phyloP scores from a whole-genome alignment of 2,888 invertebrate genomes.

The Exephanes ischioxanthus region DNA sequence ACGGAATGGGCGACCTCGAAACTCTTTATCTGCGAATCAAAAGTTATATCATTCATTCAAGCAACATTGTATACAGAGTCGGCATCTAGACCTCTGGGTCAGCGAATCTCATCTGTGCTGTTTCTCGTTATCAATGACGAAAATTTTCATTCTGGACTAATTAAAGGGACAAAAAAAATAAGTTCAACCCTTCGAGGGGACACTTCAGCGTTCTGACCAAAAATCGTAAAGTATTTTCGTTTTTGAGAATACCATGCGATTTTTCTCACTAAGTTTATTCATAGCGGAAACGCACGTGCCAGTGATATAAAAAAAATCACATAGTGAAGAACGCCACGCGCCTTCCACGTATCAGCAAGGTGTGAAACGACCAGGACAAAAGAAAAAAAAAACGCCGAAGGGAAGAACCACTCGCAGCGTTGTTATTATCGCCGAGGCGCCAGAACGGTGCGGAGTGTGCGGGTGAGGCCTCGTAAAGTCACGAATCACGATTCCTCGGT shows the following conservation, averaged over 20 bases:
- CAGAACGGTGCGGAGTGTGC: constrained; percentile 43
- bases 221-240: too few relatives aligned
- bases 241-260: background rate
- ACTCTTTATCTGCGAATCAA: background rate
- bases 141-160: background rate
- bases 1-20: background rate
- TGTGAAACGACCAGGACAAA: background rate
- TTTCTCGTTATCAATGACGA: background rate
- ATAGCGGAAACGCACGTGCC: constrained; percentile 32
- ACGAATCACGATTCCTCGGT: constrained; percentile 70
- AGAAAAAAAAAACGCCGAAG: constrained; percentile 1
- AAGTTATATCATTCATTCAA: constrained; percentile 10
- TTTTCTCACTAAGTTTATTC: background rate
- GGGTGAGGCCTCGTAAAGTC: constrained; percentile 69
- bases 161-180: background rate
- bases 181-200: too few relatives aligned
- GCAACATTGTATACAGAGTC: background rate
- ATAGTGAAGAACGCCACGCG: constrained; percentile 29
- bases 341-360: constrained; percentile 32
- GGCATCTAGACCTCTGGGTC: background rate
- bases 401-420: constrained; percentile 20
- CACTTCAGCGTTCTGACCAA: too few relatives aligned
- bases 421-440: constrained; percentile 64
- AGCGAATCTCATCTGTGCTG: background rate
- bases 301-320: constrained; percentile 23